Evolutionary conservation across 2,888 invertebrate genomes (phyloP).

Genomic region (Agonopterix alstromeriana): DNA sequence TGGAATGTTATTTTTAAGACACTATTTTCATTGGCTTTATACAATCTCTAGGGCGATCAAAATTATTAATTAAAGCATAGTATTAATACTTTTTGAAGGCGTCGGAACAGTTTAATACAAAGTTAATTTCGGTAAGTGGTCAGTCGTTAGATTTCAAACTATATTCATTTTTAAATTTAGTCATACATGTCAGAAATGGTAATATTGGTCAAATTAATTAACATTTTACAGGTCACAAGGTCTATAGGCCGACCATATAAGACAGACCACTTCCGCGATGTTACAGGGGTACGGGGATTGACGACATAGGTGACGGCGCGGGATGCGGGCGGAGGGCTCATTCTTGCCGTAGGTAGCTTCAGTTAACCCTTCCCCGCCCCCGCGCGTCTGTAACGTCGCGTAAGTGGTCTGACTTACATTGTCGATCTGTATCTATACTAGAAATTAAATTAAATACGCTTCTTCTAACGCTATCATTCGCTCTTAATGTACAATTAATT

Average conservation of each 20-base stretch:
- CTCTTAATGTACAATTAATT: conserved; percentile 70
- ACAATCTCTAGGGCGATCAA: conserved; percentile 48
- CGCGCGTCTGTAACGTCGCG: too few relatives aligned
- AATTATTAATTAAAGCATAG: conserved; percentile 54
- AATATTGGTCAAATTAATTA: conserved; percentile 57
- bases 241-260: conserved; percentile 18
- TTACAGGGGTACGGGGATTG: too few relatives aligned
- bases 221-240: conserved; percentile 55
- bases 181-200: conserved; percentile 34
- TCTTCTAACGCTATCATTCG: conserved; percentile 49
- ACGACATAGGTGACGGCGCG: too few relatives aligned
- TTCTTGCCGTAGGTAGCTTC: too few relatives aligned
- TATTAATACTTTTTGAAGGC: conserved; percentile 32
- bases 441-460: conserved; percentile 64
- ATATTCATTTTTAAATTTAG: conserved; percentile 25
- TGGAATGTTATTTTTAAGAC: conserved; percentile 72
- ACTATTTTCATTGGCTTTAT: conserved; percentile 67
- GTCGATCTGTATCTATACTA: conserved; percentile 20
- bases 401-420: too few relatives aligned
- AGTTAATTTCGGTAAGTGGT: conserved; percentile 1
- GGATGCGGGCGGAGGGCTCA: too few relatives aligned
- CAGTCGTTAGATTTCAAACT: conserved; percentile 11
- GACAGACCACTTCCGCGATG: too few relatives aligned
- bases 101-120: conserved; percentile 4
- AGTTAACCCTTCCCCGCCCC: too few relatives aligned